phyloP scores from a whole-genome alignment of 2,888 invertebrate genomes.

The Drosophila villosipedis region DNA sequence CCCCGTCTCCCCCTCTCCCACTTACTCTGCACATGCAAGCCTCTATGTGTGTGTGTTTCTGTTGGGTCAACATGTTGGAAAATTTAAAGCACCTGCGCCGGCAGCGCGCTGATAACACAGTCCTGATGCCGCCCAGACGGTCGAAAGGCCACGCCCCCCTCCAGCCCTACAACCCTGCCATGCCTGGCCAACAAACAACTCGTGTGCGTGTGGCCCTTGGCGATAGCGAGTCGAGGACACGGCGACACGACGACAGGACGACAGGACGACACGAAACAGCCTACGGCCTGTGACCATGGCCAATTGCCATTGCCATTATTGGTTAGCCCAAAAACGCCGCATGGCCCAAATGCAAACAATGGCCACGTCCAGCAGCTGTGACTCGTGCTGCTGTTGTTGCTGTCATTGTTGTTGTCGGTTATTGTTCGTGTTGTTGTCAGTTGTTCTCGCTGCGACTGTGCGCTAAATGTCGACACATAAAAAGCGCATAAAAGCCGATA shows the following conservation, averaged over 20 bases:
- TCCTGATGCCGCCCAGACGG: conserved; percentile 40
- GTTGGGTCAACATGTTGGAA: conserved; percentile 68
- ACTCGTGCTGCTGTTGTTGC: conserved; percentile 7
- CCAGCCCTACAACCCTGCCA: neutral
- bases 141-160: conserved; percentile 19
- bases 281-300: conserved; percentile 48
- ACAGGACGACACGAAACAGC: conserved; percentile 33
- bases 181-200: conserved; percentile 5
- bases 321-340: conserved; percentile 73
- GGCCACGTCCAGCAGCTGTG: conserved; percentile 41
- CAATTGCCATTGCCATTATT: conserved; percentile 77
- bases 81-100: conserved; percentile 77
- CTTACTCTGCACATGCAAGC: neutral
- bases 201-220: conserved; percentile 61
- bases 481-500: conserved; percentile 78
- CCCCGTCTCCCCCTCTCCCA: neutral
- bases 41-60: conserved; percentile 22
- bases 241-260: no score
- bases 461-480: conserved; percentile 63
- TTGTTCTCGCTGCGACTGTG: conserved; percentile 7
- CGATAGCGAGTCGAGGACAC: conserved; percentile 60
- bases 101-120: conserved; percentile 64
- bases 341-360: conserved; percentile 76
- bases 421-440: conserved; percentile 6
- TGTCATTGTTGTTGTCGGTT: conserved; percentile 4